Percentiles rank a stretch among this genome's conserved stretches.
Evolutionary conservation across 2,113 vertebrate species (phyloP).

Genomic region (Tupaia chinensis): DNA sequence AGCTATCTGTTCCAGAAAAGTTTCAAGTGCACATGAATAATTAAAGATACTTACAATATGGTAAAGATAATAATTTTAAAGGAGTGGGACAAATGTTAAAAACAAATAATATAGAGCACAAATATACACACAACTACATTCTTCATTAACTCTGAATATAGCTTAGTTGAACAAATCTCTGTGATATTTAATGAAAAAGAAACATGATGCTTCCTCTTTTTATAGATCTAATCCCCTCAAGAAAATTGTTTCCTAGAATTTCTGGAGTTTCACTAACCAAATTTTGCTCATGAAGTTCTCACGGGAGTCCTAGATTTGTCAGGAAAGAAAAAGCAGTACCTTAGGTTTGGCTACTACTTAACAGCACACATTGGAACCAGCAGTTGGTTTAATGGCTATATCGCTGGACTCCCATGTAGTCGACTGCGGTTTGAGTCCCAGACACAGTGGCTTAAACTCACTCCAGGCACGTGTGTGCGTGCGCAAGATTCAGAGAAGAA

Average conservation of each 20-base stretch:
- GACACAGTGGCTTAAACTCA: no score
- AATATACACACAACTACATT: not conserved
- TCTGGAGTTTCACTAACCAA: not conserved
- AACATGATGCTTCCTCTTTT: not conserved
- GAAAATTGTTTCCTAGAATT: conserved; percentile 37
- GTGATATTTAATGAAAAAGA: not conserved
- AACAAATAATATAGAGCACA: not conserved
- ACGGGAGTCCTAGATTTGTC: not conserved
- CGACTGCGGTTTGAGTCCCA: no score
- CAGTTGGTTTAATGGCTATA: no score
- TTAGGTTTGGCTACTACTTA: not conserved
- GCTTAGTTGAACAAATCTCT: not conserved
- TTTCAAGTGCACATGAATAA: not conserved
- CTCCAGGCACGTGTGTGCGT: no score
- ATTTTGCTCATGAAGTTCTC: not conserved
- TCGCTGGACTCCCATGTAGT: no score
- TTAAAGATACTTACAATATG: not conserved
- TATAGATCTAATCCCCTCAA: not conserved
- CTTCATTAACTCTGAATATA: not conserved
- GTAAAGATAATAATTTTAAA: conserved; percentile 26
- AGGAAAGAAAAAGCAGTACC: not conserved
- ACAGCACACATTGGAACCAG: no score
- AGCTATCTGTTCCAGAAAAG: not conserved
- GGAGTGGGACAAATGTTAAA: not conserved
- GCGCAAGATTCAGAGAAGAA: no score